Evolutionary conservation across 64 coral and sea anemone species (phyloP).

Genomic region (Stichodactyla mertensii): DNA sequence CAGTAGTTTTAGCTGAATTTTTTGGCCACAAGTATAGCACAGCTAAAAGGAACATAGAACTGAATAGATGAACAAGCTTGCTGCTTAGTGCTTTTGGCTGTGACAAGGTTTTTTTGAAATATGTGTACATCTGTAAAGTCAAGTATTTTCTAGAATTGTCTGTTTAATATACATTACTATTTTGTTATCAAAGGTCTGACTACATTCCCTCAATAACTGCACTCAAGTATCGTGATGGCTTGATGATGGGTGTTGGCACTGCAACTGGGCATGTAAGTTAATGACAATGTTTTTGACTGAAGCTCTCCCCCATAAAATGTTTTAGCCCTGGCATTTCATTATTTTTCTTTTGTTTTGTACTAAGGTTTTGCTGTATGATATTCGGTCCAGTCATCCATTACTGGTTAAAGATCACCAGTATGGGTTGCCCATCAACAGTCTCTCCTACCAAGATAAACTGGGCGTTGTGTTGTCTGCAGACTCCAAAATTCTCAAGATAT

Average conservation of each 20-base stretch:
- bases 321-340: background rate
- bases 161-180: background rate
- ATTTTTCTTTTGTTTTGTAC: background rate
- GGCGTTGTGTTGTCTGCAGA: conserved; percentile 84
- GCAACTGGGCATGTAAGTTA: conserved; percentile 89
- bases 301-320: background rate
- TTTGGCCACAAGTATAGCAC: too few species aligned
- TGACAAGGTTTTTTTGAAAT: too few species aligned
- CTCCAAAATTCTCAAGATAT: conserved; percentile 95
- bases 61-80: too few species aligned
- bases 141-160: background rate
- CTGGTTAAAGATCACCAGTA: conserved; percentile 98
- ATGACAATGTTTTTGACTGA: background rate
- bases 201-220: conserved; percentile 75
- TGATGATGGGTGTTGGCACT: conserved; percentile 81
- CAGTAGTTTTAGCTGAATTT: too few species aligned
- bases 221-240: conserved; percentile 55
- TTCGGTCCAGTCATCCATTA: conserved; percentile 81
- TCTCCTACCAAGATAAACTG: conserved; percentile 82
- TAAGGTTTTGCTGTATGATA: conserved; percentile 89
- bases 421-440: conserved; percentile 91
- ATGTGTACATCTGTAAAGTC: too few species aligned
- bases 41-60: too few species aligned
- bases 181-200: conserved; percentile 14
- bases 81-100: too few species aligned